Percentiles rank a stretch among this genome's conserved stretches.
Evolutionary conservation across 2,797 vertebrate species (phyloP).

Genomic region (Acridotheres tristis): DNA sequence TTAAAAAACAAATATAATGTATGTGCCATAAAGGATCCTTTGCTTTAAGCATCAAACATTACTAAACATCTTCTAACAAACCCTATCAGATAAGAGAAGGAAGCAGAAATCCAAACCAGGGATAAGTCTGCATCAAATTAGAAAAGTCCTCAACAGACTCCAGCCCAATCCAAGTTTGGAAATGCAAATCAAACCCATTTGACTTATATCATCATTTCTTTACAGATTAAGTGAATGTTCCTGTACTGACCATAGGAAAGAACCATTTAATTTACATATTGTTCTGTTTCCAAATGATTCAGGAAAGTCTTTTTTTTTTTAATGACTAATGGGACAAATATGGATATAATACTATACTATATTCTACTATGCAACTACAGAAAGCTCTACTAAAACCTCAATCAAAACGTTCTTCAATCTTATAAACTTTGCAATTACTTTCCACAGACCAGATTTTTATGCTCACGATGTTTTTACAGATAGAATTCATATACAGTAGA

Average conservation of each 20-base stretch:
- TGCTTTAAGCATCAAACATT: neutral
- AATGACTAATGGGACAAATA: neutral
- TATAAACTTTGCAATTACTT: neutral
- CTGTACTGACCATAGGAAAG: neutral
- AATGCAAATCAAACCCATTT: neutral
- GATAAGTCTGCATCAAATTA: neutral
- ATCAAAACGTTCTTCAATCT: neutral
- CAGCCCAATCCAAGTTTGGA: neutral
- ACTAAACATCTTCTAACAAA: neutral
- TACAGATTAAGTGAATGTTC: neutral
- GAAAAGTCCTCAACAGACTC: neutral
- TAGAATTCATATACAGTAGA: neutral
- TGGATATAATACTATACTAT: fast-evolving
- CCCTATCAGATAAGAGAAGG: neutral
- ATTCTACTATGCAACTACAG: neutral
- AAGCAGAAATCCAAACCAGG: neutral
- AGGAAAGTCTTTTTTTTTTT: neutral
- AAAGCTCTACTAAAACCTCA: neutral
- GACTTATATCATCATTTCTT: neutral
- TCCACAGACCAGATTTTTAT: neutral
- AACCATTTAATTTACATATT: neutral
- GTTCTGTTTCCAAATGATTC: neutral
- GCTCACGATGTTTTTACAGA: neutral
- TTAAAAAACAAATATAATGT: neutral
- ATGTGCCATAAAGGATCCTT: neutral